Conservation (phyloP, 1,140 invertebrate genomes). For the Alviniconcha marisindica region DNA sequence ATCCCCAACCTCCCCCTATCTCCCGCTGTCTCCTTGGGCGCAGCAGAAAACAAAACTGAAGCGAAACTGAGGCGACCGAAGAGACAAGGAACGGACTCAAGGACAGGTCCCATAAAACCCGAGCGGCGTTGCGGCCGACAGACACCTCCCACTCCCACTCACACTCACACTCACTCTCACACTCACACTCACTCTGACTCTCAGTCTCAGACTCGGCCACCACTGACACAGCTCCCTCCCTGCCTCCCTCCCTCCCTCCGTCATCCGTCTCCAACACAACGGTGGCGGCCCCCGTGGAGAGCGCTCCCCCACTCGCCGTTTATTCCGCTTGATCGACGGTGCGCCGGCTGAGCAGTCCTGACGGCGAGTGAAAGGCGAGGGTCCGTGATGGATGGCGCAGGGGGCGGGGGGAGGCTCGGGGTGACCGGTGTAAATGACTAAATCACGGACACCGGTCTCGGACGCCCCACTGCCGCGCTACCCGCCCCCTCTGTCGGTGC, state of each 20-base stretch:
- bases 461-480: too few relatives aligned
- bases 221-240: neutral
- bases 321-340: neutral
- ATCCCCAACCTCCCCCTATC: neutral
- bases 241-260: neutral
- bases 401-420: neutral
- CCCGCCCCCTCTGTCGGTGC: too few relatives aligned
- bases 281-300: too few relatives aligned
- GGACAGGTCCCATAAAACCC: conserved; percentile 13
- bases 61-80: neutral
- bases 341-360: neutral
- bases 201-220: too few relatives aligned
- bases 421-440: conserved; percentile 12
- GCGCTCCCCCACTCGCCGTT: neutral
- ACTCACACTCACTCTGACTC: too few relatives aligned
- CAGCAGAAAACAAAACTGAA: neutral
- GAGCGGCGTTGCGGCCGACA: too few relatives aligned
- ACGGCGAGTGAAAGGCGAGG: neutral
- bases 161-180: too few relatives aligned
- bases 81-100: too few relatives aligned
- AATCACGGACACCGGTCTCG: neutral
- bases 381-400: neutral
- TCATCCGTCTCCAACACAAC: too few relatives aligned
- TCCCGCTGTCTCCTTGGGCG: neutral
- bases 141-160: too few relatives aligned